These are phyloP conservation scores for Columba janthina DNA, from an alignment of 2,113 vertebrate species.

Conservation along the genomic window DNA sequence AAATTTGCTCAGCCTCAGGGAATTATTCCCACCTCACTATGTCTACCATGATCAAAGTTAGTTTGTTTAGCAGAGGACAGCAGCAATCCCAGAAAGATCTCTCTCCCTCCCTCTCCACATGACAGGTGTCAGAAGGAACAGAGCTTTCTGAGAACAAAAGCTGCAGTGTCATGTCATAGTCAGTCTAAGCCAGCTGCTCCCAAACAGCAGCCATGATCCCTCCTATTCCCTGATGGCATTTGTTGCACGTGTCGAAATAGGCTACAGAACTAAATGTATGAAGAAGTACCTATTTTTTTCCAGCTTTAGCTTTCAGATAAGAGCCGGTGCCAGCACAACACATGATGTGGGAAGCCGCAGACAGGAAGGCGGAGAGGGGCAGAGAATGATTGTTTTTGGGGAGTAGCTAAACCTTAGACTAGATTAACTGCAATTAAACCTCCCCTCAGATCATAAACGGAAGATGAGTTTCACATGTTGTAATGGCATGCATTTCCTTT, in stretches of 20 bases:
- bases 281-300: background rate
- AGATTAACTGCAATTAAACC: background rate
- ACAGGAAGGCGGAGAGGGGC: background rate
- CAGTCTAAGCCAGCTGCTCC: slow-evolving; percentile 31
- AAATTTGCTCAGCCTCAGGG: background rate
- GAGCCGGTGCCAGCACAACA: background rate
- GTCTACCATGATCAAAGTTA: background rate
- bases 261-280: background rate
- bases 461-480: background rate
- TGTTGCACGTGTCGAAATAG: background rate
- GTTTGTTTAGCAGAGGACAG: background rate
- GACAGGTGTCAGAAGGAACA: slow-evolving; percentile 48
- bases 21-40: background rate
- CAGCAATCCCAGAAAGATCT: background rate
- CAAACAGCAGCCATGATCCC: background rate
- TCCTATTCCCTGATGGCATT: background rate
- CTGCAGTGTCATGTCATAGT: background rate
- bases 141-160: slow-evolving; percentile 42
- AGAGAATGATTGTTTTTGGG: background rate
- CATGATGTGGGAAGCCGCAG: rapidly evolving
- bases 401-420: background rate
- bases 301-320: background rate
- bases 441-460: background rate
- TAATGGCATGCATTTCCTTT: background rate
- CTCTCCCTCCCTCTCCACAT: background rate